phyloP scores from a whole-genome alignment of 2,888 invertebrate genomes.

The Acutogordius australiensis region DNA sequence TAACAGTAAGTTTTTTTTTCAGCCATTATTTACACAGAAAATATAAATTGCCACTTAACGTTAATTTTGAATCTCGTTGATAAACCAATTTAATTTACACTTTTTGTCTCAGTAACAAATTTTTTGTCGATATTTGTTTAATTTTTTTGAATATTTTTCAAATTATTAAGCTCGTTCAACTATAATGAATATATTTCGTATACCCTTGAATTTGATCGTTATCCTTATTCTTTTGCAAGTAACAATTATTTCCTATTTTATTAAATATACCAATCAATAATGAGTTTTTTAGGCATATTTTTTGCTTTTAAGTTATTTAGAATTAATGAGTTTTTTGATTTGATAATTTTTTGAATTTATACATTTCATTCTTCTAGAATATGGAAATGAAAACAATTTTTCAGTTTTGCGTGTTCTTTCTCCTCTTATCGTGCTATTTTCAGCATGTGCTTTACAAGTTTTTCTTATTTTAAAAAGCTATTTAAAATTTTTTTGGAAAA shows the following conservation, averaged over 20 bases:
- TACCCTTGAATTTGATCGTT: conserved; percentile 28
- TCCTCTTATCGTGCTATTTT: conserved; percentile 21
- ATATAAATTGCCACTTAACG: no score
- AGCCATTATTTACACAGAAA: no score
- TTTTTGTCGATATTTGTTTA: no score
- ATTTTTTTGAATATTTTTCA: not conserved
- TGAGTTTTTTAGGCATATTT: not conserved
- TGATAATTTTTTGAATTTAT: not conserved
- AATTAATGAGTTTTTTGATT: not conserved
- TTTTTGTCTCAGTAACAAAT: no score
- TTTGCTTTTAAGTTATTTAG: not conserved
- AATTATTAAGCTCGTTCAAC: conserved; percentile 26
- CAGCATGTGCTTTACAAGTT: conserved; percentile 23
- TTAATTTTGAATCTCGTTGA: no score
- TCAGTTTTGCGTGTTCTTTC: conserved; percentile 24
- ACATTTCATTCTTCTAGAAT: conserved; percentile 17
- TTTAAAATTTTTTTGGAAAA: no score
- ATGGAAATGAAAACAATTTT: conserved; percentile 25
- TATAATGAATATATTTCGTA: conserved; percentile 27
- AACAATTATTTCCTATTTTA: no score
- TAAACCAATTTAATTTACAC: no score
- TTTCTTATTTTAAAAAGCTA: no score
- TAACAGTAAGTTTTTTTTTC: no score
- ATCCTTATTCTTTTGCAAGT: conserved; percentile 26
- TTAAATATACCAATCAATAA: not conserved